Evolutionary conservation across 2,113 vertebrate genomes (phyloP).

Genomic region (Malurus cyaneus): DNA sequence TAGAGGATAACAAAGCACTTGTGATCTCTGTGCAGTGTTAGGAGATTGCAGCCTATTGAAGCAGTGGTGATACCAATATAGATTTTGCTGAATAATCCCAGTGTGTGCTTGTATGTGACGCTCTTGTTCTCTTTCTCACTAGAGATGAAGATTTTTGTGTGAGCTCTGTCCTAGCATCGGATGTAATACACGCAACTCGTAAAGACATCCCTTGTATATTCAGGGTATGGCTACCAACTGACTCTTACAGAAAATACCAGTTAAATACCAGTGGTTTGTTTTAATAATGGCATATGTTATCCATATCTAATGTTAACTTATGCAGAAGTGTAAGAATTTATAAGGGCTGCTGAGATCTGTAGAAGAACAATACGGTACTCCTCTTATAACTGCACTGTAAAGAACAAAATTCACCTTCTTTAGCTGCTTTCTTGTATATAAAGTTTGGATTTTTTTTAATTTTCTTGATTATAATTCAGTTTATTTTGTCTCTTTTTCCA

Average conservation of each 20-base stretch:
- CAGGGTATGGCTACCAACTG: constrained; percentile 78
- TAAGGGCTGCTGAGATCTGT: background rate
- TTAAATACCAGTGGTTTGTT: background rate
- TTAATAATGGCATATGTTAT: background rate
- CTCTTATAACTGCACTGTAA: background rate
- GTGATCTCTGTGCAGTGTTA: background rate
- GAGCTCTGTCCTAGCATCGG: constrained; percentile 92
- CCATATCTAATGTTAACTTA: background rate
- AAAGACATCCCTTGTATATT: constrained; percentile 98
- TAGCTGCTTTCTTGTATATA: background rate
- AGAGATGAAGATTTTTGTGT: constrained; percentile 97
- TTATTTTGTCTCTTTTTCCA: background rate
- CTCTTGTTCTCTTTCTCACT: constrained; percentile 13
- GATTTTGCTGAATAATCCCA: background rate
- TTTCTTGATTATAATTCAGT: background rate
- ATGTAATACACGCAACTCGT: constrained; percentile 94
- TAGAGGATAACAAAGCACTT: constrained; percentile 21
- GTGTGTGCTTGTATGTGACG: background rate
- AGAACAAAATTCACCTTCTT: background rate
- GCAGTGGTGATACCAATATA: background rate
- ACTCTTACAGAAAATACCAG: background rate
- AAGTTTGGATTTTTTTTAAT: background rate
- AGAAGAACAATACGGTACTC: background rate
- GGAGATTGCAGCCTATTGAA: background rate
- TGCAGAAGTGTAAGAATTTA: background rate